Conservation (phyloP, 2,888 invertebrate species). For the Ophion ventricosus region DNA sequence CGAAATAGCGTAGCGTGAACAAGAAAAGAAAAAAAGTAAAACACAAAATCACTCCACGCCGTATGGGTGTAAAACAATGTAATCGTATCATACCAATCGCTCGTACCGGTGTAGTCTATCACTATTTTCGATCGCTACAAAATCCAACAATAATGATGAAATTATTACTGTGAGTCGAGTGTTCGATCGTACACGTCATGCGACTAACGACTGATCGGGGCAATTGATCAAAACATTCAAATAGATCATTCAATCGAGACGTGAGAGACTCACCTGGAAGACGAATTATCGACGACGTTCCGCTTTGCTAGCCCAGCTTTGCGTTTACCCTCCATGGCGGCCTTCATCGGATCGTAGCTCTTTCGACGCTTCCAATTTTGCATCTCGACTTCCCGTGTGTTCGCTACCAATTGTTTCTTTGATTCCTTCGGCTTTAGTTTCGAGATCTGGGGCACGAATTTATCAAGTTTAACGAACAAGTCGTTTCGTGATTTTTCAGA, state of each 20-base stretch:
- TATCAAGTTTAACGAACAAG: neutral
- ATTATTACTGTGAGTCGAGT: slow-evolving; percentile 67
- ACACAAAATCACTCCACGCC: slow-evolving; percentile 58
- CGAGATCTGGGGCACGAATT: slow-evolving; percentile 61
- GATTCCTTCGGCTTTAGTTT: slow-evolving; percentile 74
- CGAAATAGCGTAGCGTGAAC: slow-evolving; percentile 2
- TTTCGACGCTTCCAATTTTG: slow-evolving; percentile 98
- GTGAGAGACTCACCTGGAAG: slow-evolving; percentile 76
- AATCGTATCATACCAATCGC: slow-evolving; percentile 73
- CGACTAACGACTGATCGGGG: slow-evolving; percentile 6
- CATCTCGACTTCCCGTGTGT: slow-evolving; percentile 92
- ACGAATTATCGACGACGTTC: slow-evolving; percentile 72
- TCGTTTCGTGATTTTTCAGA: neutral
- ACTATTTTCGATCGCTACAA: slow-evolving; percentile 79
- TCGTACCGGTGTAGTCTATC: slow-evolving; percentile 74
- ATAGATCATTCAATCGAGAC: neutral
- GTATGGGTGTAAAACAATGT: slow-evolving; percentile 65
- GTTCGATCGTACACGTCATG: slow-evolving; percentile 18
- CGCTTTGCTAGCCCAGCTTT: slow-evolving; percentile 82
- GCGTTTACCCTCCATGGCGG: slow-evolving; percentile 93
- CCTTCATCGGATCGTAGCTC: slow-evolving; percentile 97
- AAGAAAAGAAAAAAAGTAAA: slow-evolving; percentile 36
- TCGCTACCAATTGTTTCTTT: slow-evolving; percentile 83
- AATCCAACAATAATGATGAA: slow-evolving; percentile 76
- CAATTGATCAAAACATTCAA: neutral